A percentile compares a stretch with the other conserved stretches of the same genome.
These are phyloP conservation scores for Drosophila sulfurigaster DNA, from an alignment of 1,140 invertebrate genomes.

Conservation along the genomic window DNA sequence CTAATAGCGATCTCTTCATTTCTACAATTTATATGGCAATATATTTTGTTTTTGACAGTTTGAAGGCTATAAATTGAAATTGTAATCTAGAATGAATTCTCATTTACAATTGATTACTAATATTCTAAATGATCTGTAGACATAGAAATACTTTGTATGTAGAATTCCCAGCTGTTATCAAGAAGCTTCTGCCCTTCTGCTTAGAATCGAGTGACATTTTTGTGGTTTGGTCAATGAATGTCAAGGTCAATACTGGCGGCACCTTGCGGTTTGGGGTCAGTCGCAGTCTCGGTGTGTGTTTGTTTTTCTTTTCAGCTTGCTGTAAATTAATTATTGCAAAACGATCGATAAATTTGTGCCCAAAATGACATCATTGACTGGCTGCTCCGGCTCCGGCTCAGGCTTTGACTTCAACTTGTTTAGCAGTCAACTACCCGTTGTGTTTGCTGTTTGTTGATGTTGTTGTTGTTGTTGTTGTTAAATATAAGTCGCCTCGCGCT, in stretches of 20 bases:
- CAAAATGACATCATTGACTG: constrained; percentile 71
- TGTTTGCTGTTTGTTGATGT: constrained; percentile 5
- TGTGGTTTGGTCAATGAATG: constrained; percentile 42
- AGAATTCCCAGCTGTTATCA: neutral
- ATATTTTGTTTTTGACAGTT: no score
- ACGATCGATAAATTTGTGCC: constrained; percentile 64
- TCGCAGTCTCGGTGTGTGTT: neutral
- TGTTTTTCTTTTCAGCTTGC: constrained; percentile 1
- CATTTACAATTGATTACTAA: no score
- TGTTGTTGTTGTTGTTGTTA: constrained; percentile 26
- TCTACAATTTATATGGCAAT: no score
- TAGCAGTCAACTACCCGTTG: constrained; percentile 22
- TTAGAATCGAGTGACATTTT: neutral
- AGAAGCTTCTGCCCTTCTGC: neutral
- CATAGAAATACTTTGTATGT: neutral
- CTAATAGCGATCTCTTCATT: no score
- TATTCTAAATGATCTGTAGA: neutral
- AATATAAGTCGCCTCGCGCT: constrained; percentile 60
- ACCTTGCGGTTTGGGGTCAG: constrained; percentile 52
- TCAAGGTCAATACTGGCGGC: constrained; percentile 62
- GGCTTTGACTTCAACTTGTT: constrained; percentile 65
- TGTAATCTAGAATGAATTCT: no score
- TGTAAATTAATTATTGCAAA: constrained; percentile 75
- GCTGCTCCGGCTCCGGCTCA: constrained; percentile 19
- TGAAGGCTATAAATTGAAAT: no score